These are phyloP conservation scores for Agrotis segetum DNA, from an alignment of 2,888 invertebrate species.

Conservation along the genomic window DNA sequence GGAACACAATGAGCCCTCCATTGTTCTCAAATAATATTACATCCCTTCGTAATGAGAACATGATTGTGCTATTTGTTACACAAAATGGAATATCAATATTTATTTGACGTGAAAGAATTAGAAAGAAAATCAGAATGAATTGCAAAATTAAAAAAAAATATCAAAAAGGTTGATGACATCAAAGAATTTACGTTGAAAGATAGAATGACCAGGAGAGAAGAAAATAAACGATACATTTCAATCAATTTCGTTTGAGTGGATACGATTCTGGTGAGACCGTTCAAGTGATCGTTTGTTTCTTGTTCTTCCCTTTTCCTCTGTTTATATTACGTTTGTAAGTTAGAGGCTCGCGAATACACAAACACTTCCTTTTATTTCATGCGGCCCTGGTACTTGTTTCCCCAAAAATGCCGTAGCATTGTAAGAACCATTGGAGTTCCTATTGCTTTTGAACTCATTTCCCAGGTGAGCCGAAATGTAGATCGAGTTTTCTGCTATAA, in stretches of 20 bases:
- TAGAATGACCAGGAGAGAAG: conserved; percentile 59
- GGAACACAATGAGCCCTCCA: conserved; percentile 26
- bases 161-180: conserved; percentile 50
- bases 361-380: conserved; percentile 14
- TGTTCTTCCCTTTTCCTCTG: conserved; percentile 49
- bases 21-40: conserved; percentile 39
- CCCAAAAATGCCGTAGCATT: conserved; percentile 32
- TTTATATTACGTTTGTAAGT: conserved; percentile 34
- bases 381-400: neutral
- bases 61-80: conserved; percentile 28
- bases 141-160: conserved; percentile 22
- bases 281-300: conserved; percentile 63
- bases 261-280: conserved; percentile 60
- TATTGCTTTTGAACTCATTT: conserved; percentile 56
- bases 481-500: conserved; percentile 53
- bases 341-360: conserved; percentile 28
- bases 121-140: conserved; percentile 4
- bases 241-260: conserved; percentile 66
- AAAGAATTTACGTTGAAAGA: conserved; percentile 57
- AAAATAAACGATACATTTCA: conserved; percentile 63
- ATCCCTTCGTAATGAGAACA: conserved; percentile 34
- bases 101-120: conserved; percentile 19
- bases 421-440: conserved; percentile 62
- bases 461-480: conserved; percentile 52
- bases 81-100: conserved; percentile 24